phyloP scores from a whole-genome alignment of 1,140 invertebrate genomes.

The Saccostrea cuccullata region DNA sequence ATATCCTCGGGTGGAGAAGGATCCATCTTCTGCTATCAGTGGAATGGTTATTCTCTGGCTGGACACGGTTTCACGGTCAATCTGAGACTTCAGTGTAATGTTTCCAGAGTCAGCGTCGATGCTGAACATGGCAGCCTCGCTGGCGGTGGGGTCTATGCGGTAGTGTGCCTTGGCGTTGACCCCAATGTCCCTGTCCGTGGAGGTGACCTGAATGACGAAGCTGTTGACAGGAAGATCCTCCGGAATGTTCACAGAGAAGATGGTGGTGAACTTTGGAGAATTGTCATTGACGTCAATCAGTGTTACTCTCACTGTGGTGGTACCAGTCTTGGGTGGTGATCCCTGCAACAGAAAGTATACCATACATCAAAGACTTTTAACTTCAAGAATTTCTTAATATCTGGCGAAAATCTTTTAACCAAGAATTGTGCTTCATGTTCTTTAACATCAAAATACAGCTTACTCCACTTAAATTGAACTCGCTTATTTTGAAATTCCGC shows the following conservation, averaged over 20 bases:
- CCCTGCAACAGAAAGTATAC: constrained; percentile 63
- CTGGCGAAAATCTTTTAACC: too few species aligned
- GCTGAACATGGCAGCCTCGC: constrained; percentile 87
- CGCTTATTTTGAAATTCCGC: too few species aligned
- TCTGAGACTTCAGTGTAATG: constrained; percentile 90
- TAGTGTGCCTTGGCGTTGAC: constrained; percentile 91
- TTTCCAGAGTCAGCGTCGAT: constrained; percentile 93
- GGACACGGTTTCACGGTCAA: constrained; percentile 87
- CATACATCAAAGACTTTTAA: neutral
- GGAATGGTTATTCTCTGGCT: constrained; percentile 80
- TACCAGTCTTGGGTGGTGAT: constrained; percentile 82
- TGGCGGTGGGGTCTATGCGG: constrained; percentile 87
- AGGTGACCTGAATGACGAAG: constrained; percentile 93
- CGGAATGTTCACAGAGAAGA: constrained; percentile 96
- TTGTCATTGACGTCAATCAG: constrained; percentile 97
- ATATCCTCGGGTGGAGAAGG: constrained; percentile 83
- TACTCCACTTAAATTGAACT: too few species aligned
- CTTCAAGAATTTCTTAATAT: too few species aligned
- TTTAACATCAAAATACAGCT: too few species aligned
- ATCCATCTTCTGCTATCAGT: constrained; percentile 88
- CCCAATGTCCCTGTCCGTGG: constrained; percentile 88
- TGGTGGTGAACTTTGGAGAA: constrained; percentile 92
- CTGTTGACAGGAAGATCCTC: constrained; percentile 95
- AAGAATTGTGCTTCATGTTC: too few species aligned
- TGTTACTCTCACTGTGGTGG: constrained; percentile 90